Evolutionary conservation across 2,888 invertebrate species (phyloP), one percentile per base, ranked within the genome.

Genomic region (Epicampocera succincta): DNA sequence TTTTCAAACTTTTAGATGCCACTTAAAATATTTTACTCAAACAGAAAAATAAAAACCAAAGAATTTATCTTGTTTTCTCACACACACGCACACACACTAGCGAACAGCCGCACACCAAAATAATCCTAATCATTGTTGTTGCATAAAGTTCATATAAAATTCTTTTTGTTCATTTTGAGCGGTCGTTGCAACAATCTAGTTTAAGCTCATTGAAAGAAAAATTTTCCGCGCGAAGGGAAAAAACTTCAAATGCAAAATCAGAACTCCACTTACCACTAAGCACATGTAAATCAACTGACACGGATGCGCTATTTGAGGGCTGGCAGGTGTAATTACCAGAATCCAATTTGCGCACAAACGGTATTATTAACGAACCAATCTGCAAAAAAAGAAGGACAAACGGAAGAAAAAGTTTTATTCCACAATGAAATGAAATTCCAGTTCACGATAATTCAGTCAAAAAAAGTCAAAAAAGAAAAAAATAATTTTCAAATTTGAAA

Each of bases 281-380:
- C 85, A 98, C 97, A 92, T 97, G 97, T 87, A 97, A 93, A 90
- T 96, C 94, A 84, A 97, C 96, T 90, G 95, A 96, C 84, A 97
- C 96, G 82, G 96, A 95, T 91, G 96, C 95, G 86, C 97, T 94
- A 92, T 98, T 99, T 87, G 96, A 96, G 84, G 99, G 98, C 88
- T 96, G 94, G 92, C 98, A 98, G 77, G 98, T 98, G 92, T 99
- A 99, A 92, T 97, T 97, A 86, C 97, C 91, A 29, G 91, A 90
- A 83, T 91, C 91, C 85, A 88, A 88, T 85, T 91, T 91, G 74
- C 88, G 90, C 77, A 91, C 91, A 84, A 89, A 87, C 38, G 91
- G 91, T 87, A 91, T 91, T 84, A 91, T 90, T 86, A 91, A 86
- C 80, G 91, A 90, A 65, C 91, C 91, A 88, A 91, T 90, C 91